Evolutionary conservation across 1,140 invertebrate species (phyloP), one percentile per base, ranked within the genome.

Genomic region (Schmidtea mediterranea): DNA sequence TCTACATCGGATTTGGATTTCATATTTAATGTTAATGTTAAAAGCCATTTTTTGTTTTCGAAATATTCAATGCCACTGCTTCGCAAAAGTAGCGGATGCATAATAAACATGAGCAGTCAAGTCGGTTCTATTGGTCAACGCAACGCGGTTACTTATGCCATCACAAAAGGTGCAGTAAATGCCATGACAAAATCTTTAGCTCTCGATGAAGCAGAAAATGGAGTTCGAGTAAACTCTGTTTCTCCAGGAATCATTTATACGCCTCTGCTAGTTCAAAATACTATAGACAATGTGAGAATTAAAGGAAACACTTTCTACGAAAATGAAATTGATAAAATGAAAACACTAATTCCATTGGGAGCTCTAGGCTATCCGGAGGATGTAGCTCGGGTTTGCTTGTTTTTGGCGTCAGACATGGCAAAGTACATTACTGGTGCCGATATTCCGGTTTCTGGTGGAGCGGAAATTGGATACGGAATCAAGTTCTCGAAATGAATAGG

Each of bases 401-500:
- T 55, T 46, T 50, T 66, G 21, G 63, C 62, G 0, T 56, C 61
- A 18, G 63, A 66, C 3, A 32, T 32, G 16, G 63, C 56, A n/a
- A 61, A 62, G 2, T 65, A 62, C 49, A 58, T 60, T 48, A 66
- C 63, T 8, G 62, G 62, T n/a, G 56, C 62, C 12, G 60, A 64
- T 45, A 52, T 63, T 21, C 53, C 55, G 10, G 23, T 66, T 9
- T 58, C 59, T 39, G 62, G 62, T 12, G 63, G 62, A 6, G 62
- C 62, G 6, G 63, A 66, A 51, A 57, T 66, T 1, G 56, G 55
- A 43, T 63, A 63, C 47, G 63, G 61, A 36, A 46, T 54, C 36
- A 64, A 66, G 41, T 50, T 15, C 22, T 22, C 26, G 10, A 32
- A 32, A 32, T 32, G 10, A 32, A 32, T 32, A 32, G n/a, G n/a